A percentile compares a stretch with the other conserved stretches of the same genome.
These are phyloP conservation scores for Cryptoblepharus egeriae DNA, from an alignment of 2,797 vertebrate genomes.

Conservation along the genomic window DNA sequence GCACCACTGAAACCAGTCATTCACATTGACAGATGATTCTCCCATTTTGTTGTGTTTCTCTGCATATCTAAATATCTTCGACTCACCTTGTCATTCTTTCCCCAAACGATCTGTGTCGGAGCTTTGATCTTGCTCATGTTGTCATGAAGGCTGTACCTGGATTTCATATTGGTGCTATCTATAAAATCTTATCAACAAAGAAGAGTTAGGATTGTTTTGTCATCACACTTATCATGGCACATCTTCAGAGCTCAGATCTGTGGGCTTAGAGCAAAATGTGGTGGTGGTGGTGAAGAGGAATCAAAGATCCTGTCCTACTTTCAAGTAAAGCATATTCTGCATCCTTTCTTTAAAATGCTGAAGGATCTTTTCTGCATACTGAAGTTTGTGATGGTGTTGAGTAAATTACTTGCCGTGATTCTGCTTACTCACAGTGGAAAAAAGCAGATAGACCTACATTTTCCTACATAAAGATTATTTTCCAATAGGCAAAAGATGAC, in stretches of 20 bases:
- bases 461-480: neutral
- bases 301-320: no score
- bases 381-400: neutral
- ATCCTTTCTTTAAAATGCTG: no score
- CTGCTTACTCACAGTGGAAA: no score
- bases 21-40: neutral
- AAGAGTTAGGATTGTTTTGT: slow-evolving; percentile 17
- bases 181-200: slow-evolving; percentile 82
- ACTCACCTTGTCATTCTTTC: slow-evolving; percentile 92
- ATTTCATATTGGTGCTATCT: slow-evolving; percentile 84
- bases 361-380: neutral
- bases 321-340: no score
- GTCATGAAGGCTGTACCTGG: slow-evolving; percentile 87
- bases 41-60: neutral
- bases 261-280: neutral
- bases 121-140: slow-evolving; percentile 87
- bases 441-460: neutral
- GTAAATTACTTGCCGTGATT: no score
- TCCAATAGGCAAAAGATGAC: neutral
- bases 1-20: neutral
- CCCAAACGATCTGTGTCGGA: slow-evolving; percentile 93
- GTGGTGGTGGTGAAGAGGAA: neutral
- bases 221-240: neutral
- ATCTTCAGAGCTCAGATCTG: neutral
- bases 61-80: no score